phyloP scores from a whole-genome alignment of 2,113 vertebrate species.

The Pygoscelis antarcticus region DNA sequence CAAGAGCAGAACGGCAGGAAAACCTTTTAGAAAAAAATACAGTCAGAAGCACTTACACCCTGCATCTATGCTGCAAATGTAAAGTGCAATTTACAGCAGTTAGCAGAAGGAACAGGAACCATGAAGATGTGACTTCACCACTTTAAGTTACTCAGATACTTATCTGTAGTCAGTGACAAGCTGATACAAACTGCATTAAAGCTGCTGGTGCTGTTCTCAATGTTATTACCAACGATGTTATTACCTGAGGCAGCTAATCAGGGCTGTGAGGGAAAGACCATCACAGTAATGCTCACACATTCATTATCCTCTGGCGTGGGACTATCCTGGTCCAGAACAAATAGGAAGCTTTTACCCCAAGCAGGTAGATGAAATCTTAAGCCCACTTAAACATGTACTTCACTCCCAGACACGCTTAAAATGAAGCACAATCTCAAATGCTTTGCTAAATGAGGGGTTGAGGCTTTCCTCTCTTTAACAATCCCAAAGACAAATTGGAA shows the following conservation, averaged over 20 bases:
- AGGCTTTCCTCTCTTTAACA: not conserved
- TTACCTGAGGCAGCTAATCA: not conserved
- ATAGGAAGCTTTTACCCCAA: not conserved
- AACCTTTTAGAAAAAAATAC: not conserved
- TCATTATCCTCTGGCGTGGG: not conserved
- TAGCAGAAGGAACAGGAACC: not conserved
- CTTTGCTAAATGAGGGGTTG: not conserved
- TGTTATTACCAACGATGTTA: not conserved
- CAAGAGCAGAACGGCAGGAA: not conserved
- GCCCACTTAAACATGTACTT: not conserved
- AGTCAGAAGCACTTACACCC: not conserved
- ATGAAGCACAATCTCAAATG: not conserved
- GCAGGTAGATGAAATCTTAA: not conserved
- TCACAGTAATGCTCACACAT: not conserved
- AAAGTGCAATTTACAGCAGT: not conserved
- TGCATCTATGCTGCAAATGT: not conserved
- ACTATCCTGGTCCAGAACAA: not conserved
- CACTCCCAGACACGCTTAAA: not conserved
- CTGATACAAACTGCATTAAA: not conserved
- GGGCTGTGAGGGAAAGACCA: not conserved
- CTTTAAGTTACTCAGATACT: not conserved
- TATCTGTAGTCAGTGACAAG: not conserved
- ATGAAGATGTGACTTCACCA: not conserved
- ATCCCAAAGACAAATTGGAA: not conserved
- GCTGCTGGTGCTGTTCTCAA: not conserved